Conservation (phyloP, 2,797 vertebrate species). For the Coregonus sp. region DNA sequence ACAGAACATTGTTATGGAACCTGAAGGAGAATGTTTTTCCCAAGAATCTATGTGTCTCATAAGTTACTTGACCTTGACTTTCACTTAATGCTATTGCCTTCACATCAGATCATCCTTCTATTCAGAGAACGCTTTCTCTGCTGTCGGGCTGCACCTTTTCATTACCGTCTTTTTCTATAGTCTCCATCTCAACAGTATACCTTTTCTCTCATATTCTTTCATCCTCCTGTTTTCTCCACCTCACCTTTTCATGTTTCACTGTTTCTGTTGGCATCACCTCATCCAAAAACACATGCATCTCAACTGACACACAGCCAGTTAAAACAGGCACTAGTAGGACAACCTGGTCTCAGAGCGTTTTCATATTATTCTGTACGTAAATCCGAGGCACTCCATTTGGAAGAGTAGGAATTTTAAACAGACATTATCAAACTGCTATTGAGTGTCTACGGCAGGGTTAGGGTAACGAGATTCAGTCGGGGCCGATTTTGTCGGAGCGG, state of each 20-base stretch:
- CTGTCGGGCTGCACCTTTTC: background rate
- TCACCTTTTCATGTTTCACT: background rate
- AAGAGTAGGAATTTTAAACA: too few species aligned
- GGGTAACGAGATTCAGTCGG: too few species aligned
- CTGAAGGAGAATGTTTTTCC: background rate
- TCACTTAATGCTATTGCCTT: background rate
- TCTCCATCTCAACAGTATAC: background rate
- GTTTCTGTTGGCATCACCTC: background rate
- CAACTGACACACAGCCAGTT: background rate
- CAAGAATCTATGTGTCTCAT: background rate
- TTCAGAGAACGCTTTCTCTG: background rate
- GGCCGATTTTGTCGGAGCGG: too few species aligned
- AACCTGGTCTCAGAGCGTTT: too few species aligned
- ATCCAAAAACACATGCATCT: background rate
- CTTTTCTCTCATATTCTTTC: background rate
- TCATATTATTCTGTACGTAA: too few species aligned
- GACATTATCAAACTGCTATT: too few species aligned
- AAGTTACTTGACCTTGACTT: background rate
- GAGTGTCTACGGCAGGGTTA: too few species aligned
- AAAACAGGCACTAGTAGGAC: too few species aligned
- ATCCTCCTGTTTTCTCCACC: background rate
- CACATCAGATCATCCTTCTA: background rate
- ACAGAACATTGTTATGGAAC: background rate
- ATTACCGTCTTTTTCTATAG: background rate
- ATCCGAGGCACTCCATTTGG: too few species aligned